Conservation (phyloP, 30 jellyfish, hydroid and myxozoan genomes). For the Cassiopea xamachana region DNA sequence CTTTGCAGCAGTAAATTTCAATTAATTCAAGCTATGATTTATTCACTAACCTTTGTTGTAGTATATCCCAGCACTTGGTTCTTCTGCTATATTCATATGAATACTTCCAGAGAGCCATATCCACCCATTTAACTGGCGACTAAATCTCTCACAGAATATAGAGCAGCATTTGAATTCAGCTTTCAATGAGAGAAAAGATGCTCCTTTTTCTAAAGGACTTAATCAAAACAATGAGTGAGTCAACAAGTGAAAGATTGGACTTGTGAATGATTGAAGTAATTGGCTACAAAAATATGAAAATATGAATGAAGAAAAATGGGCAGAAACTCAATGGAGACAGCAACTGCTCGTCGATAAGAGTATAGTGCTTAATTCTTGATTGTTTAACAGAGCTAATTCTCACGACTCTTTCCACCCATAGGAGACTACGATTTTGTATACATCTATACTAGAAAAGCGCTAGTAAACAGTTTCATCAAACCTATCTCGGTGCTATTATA, state of each 20-base stretch:
- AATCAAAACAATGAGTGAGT: not conserved
- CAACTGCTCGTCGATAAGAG: too few relatives aligned
- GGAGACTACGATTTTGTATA: too few relatives aligned
- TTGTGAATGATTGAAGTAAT: not conserved
- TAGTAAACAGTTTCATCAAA: too few relatives aligned
- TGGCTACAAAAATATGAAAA: not conserved
- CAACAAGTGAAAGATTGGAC: not conserved
- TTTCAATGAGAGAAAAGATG: slow-evolving; percentile 34
- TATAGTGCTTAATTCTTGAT: too few relatives aligned
- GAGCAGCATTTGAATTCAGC: slow-evolving; percentile 68
- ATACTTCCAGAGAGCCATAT: slow-evolving; percentile 52
- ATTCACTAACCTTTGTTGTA: slow-evolving; percentile 33
- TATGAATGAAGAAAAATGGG: too few relatives aligned
- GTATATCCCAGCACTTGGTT: slow-evolving; percentile 57
- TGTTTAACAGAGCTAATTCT: too few relatives aligned
- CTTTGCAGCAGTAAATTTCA: too few relatives aligned
- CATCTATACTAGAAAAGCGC: too few relatives aligned
- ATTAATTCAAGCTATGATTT: not conserved
- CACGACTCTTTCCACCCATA: too few relatives aligned
- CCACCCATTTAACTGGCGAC: slow-evolving; percentile 24
- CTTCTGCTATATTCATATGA: slow-evolving; percentile 50
- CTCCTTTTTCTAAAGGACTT: slow-evolving; percentile 49
- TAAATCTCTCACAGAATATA: slow-evolving; percentile 28
- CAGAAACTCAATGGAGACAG: too few relatives aligned
- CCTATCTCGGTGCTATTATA: too few relatives aligned